phyloP scores from a whole-genome alignment of 2,113 vertebrate genomes.

The Diadophis punctatus region DNA sequence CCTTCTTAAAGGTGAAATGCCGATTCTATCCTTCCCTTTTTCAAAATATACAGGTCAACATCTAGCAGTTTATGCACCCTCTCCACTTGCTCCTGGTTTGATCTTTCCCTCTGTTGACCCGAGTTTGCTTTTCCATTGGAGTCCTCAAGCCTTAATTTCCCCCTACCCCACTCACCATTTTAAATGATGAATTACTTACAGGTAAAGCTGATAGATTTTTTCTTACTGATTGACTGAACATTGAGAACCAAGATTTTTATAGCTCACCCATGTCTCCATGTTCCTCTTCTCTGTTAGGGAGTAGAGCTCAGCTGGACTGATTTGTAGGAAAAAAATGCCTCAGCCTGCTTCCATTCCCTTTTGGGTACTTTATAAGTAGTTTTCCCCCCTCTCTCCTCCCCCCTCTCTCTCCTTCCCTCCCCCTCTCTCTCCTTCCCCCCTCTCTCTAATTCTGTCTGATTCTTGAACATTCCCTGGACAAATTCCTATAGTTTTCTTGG shows the following conservation, averaged over 20 bases:
- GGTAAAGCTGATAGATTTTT: neutral
- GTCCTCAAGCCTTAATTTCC: neutral
- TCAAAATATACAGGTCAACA: neutral
- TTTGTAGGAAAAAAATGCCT: neutral
- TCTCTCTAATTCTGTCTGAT: neutral
- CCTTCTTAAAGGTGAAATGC: neutral
- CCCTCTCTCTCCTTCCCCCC: rapidly evolving
- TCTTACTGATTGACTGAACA: neutral
- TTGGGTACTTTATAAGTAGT: neutral
- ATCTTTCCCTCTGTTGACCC: neutral
- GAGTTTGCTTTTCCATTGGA: neutral
- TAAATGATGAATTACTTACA: neutral
- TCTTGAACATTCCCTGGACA: neutral
- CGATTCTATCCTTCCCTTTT: neutral
- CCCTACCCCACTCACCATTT: neutral
- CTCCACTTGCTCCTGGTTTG: neutral
- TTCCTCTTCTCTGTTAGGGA: neutral
- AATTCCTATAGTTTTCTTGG: neutral
- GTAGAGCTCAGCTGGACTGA: neutral
- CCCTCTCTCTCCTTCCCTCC: too few relatives aligned
- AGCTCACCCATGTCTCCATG: neutral
- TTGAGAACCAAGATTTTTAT: neutral
- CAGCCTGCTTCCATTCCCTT: neutral
- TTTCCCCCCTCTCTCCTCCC: too few relatives aligned
- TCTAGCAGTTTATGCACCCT: neutral